Base-by-base conservation (phyloP, 2,888 invertebrate species). In the Andrena flavipes region DNA sequence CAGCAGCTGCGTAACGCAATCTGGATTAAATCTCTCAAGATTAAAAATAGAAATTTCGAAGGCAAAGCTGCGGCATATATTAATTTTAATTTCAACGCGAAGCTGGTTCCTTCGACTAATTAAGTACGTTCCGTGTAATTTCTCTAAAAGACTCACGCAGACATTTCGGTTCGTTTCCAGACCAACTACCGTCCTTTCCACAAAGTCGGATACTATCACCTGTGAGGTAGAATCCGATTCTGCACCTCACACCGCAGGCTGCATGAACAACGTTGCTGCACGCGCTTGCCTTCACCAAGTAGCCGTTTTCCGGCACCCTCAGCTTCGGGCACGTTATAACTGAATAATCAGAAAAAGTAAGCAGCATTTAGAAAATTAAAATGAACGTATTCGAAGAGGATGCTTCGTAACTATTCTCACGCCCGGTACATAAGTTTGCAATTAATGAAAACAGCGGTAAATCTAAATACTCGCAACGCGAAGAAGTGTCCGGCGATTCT, bases 171-270 rank as follows among this genome's bases (percentile, higher is more conserved):
- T 95, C 94, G n/a, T 93, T 94, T 2, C 97, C 96, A 10, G 96
- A 96, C 97, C 97, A 97, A 7, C 94, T 95, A 0, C 96, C 96
- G 91, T 96, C 95, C 76, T 95, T 95, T 82, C 95, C 95, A 89
- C 97, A 97, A 10, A 96, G 94, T 76, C 96, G 93, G 63, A 96
- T 95, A 86, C 95, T 95, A 85, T 92, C 92, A 92, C 96, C 91
- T 85, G 91, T 88, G 90, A 94, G 88, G 91, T 94, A 93, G 91
- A 96, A 97, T 1, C 97, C 96, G 33, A 96, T 95, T 88, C 95
- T 95, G 90, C 97, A 97, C 60, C 96, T 94, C 7, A 96, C 94
- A 0, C 96, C 96, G 92, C 96, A 97, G 0, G 96, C 96, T n/a
- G 96, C 96, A 90, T 96, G 96, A 67, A 96, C 94, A 6, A 96